Percentiles rank a stretch among this genome's conserved stretches.
phyloP scores from a whole-genome alignment of 30 jellyfish, hydroid and myxozoan genomes.

The Aurelia coerulea region DNA sequence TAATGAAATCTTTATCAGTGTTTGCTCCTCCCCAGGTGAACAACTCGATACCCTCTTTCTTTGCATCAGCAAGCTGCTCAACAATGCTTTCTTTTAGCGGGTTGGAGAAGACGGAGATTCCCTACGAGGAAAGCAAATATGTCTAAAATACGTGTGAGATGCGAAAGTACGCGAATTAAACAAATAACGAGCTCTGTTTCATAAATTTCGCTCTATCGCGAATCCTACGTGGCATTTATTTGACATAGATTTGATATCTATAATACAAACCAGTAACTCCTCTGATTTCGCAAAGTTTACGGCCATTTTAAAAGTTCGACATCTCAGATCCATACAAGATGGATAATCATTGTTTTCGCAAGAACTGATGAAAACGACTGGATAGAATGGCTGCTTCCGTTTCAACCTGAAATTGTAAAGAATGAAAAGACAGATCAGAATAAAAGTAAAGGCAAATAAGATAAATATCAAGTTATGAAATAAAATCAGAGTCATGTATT shows the following conservation, averaged over 20 bases:
- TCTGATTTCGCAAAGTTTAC: constrained; percentile 55
- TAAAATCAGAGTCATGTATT: no score
- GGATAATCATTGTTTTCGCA: constrained; percentile 57
- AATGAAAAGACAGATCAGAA: no score
- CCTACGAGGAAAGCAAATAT: constrained; percentile 33
- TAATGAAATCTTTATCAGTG: constrained; percentile 15
- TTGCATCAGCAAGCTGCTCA: constrained; percentile 20
- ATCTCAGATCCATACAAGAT: constrained; percentile 52
- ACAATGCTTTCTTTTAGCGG: constrained; percentile 35
- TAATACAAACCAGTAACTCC: constrained; percentile 43
- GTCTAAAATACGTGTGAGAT: not conserved
- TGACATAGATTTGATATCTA: no score
- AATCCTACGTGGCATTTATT: not conserved
- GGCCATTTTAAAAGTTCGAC: constrained; percentile 62
- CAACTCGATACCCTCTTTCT: constrained; percentile 11
- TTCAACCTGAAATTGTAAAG: constrained; percentile 30
- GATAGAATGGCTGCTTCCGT: constrained; percentile 57
- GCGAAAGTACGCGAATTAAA: not conserved
- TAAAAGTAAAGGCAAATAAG: no score
- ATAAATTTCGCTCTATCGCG: not conserved
- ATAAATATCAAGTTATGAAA: no score
- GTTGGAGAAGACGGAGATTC: constrained; percentile 59
- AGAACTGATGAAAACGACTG: constrained; percentile 54
- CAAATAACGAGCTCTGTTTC: not conserved
- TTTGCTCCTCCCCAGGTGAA: constrained; percentile 85